phyloP scores from a whole-genome alignment of 1,140 invertebrate genomes.

The Habropoda laboriosa region DNA sequence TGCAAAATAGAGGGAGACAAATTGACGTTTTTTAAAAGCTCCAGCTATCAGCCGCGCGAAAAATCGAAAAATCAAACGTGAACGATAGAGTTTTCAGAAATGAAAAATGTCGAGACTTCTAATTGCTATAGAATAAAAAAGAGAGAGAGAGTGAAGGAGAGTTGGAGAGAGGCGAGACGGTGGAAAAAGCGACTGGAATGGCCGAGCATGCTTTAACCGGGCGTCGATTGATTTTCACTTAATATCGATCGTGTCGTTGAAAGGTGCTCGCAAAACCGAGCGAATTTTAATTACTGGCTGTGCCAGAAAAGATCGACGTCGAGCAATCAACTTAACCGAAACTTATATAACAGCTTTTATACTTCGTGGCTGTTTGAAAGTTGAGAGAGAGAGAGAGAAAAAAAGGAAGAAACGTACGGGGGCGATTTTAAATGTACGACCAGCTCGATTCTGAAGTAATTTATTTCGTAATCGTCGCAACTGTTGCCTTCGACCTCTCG shows the following conservation, averaged over 20 bases:
- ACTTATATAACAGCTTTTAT: slow-evolving; percentile 38
- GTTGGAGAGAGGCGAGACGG: background rate
- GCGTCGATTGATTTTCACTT: slow-evolving; percentile 45
- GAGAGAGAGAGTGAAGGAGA: background rate
- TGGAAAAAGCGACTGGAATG: slow-evolving; percentile 6
- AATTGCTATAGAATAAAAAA: background rate
- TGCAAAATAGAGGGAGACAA: background rate
- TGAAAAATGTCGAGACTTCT: slow-evolving; percentile 10
- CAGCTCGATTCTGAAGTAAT: background rate
- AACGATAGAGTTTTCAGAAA: background rate
- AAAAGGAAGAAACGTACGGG: background rate
- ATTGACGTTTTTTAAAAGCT: background rate
- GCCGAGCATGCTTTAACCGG: slow-evolving; percentile 3
- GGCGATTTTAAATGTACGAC: slow-evolving; percentile 3
- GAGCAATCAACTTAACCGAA: slow-evolving; percentile 45
- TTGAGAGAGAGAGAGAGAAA: background rate
- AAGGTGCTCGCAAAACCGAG: slow-evolving; percentile 34
- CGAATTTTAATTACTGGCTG: slow-evolving; percentile 47
- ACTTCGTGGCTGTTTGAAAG: background rate
- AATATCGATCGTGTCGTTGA: slow-evolving; percentile 36
- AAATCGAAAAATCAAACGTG: background rate
- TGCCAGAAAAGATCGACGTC: slow-evolving; percentile 40
- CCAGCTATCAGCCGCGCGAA: background rate
- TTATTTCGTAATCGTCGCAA: slow-evolving; percentile 25
- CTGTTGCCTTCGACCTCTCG: background rate